phyloP scores from a whole-genome alignment of 2,797 vertebrate genomes.

The Harpagifer antarcticus region DNA sequence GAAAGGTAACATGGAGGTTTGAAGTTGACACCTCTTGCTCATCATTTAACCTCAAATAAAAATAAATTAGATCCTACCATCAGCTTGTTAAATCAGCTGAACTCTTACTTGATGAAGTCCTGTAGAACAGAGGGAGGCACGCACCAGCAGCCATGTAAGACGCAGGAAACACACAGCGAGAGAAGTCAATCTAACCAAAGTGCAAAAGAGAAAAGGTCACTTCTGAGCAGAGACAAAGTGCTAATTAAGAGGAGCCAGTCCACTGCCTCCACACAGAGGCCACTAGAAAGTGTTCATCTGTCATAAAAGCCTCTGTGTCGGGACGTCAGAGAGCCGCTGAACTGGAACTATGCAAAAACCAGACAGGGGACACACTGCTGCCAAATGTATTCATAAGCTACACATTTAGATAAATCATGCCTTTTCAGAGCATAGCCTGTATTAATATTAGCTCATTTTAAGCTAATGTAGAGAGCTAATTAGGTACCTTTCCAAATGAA shows the following conservation, averaged over 20 bases:
- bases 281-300: slow-evolving; percentile 54
- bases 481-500: background rate
- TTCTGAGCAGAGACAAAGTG: slow-evolving; percentile 66
- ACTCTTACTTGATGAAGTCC: background rate
- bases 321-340: slow-evolving; percentile 50
- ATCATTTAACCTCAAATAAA: background rate
- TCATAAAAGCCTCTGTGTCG: slow-evolving; percentile 60
- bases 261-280: slow-evolving; percentile 69
- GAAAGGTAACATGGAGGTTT: background rate
- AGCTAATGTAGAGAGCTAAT: slow-evolving; percentile 5
- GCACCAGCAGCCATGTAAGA: slow-evolving; percentile 42
- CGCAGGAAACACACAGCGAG: slow-evolving; percentile 37
- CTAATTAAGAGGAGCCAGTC: slow-evolving; percentile 77
- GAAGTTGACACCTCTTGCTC: background rate
- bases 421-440: slow-evolving; percentile 3
- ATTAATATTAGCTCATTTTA: background rate
- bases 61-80: background rate
- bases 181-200: slow-evolving; percentile 44
- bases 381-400: slow-evolving; percentile 53
- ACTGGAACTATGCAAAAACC: slow-evolving; percentile 48
- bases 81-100: background rate
- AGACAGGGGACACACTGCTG: slow-evolving; percentile 13
- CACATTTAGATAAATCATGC: slow-evolving; percentile 29
- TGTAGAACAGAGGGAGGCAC: slow-evolving; percentile 5
- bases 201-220: slow-evolving; percentile 60